Evolutionary conservation across 2,797 vertebrate species (phyloP).

Genomic region (Knipowitschia caucasica): DNA sequence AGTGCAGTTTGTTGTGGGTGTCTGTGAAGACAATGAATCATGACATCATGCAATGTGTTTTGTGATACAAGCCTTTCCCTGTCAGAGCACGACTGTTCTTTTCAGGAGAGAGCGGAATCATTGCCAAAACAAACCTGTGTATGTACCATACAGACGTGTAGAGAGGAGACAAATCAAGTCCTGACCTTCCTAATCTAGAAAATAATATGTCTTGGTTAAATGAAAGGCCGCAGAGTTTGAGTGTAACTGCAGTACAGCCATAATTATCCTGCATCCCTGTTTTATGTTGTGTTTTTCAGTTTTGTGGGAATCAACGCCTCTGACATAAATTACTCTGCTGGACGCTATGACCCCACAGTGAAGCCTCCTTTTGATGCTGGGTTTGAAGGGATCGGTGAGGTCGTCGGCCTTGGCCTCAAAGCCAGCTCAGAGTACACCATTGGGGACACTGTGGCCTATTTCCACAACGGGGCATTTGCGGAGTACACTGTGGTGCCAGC

Average conservation of each 20-base stretch:
- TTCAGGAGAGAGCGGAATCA: conserved; percentile 40
- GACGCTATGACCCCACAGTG: conserved; percentile 81
- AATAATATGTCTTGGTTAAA: conserved; percentile 25
- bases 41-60: conserved; percentile 66
- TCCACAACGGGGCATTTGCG: conserved; percentile 81
- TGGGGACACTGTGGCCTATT: conserved; percentile 86
- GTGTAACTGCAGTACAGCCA: background rate
- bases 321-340: conserved; percentile 91
- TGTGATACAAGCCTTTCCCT: conserved; percentile 62
- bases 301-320: conserved; percentile 93
- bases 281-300: conserved; percentile 64
- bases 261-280: conserved; percentile 23
- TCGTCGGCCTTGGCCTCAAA: conserved; percentile 88
- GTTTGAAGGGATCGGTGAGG: conserved; percentile 90
- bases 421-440: conserved; percentile 81
- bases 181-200: conserved; percentile 50
- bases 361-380: conserved; percentile 86
- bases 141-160: conserved; percentile 34
- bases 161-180: conserved; percentile 35
- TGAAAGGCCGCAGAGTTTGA: conserved; percentile 6
- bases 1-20: conserved; percentile 62
- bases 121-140: conserved; percentile 59
- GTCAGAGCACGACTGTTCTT: conserved; percentile 51
- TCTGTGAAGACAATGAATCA: conserved; percentile 66
- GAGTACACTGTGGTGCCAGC: conserved; percentile 86